Conservation (phyloP, 2,797 vertebrate species). For the Iguana delicatissima region DNA sequence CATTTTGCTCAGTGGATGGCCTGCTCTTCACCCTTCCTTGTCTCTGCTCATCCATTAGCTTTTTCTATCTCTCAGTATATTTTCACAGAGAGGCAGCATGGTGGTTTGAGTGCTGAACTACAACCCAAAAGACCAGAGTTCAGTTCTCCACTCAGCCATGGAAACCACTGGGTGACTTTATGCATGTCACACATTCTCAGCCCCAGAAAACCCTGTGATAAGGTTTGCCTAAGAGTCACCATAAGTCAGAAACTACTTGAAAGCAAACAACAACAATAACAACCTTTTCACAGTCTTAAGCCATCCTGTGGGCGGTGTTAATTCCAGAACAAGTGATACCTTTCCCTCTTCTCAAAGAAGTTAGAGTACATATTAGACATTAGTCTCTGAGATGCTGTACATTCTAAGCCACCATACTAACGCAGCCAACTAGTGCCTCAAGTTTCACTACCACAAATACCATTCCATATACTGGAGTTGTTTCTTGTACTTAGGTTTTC, state of each 20-base stretch:
- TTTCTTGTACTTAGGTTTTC: not conserved
- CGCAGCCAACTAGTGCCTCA: not conserved
- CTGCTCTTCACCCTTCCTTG: not conserved
- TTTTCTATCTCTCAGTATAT: not conserved
- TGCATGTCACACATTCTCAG: too few relatives aligned
- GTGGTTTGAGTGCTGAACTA: too few relatives aligned
- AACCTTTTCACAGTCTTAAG: not conserved
- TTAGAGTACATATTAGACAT: not conserved
- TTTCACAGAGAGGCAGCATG: too few relatives aligned
- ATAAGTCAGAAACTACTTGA: too few relatives aligned
- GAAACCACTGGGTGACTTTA: too few relatives aligned
- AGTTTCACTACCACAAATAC: not conserved
- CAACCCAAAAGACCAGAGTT: too few relatives aligned
- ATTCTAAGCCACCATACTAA: not conserved
- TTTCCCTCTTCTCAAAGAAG: not conserved
- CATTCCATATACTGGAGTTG: not conserved
- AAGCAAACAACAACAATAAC: too few relatives aligned
- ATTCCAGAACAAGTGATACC: not conserved
- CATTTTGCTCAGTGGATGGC: not conserved
- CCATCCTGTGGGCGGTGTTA: not conserved
- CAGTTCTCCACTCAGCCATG: too few relatives aligned
- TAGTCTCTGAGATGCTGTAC: not conserved
- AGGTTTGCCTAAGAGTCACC: too few relatives aligned
- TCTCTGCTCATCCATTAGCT: not conserved
- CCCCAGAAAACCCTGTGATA: too few relatives aligned